A percentile compares a stretch with the other conserved stretches of the same genome.
phyloP scores from a whole-genome alignment of 1,140 invertebrate genomes.

The Lasaia peninsularis region DNA sequence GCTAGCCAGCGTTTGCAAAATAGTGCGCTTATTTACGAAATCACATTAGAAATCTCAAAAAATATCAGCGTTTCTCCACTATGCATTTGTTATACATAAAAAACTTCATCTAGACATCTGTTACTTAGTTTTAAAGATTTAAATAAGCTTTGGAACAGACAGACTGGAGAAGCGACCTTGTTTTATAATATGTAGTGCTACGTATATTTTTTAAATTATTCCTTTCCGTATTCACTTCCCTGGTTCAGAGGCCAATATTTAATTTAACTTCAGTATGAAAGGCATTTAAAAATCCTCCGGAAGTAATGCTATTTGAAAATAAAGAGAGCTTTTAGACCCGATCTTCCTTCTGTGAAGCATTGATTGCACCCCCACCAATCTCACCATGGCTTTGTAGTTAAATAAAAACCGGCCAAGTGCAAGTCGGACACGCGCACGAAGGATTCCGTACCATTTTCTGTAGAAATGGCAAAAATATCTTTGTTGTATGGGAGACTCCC shows the following conservation, averaged over 20 bases:
- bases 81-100: no score
- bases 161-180: not conserved
- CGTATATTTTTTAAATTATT: constrained; percentile 19
- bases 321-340: constrained; percentile 45
- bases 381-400: constrained; percentile 56
- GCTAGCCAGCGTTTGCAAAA: no score
- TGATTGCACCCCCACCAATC: constrained; percentile 57
- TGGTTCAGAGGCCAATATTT: constrained; percentile 29
- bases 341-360: constrained; percentile 57
- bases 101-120: no score
- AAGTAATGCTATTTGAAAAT: constrained; percentile 38
- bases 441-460: no score
- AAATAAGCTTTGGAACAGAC: not conserved
- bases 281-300: constrained; percentile 48
- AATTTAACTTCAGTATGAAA: constrained; percentile 39
- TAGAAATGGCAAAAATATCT: no score
- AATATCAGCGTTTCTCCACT: no score
- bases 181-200: not conserved
- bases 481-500: no score
- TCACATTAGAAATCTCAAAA: no score
- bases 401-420: no score
- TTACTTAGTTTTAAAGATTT: no score
- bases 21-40: no score
- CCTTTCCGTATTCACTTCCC: constrained; percentile 27
- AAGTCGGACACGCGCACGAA: no score